Percentiles rank a stretch among this genome's conserved stretches.
Conservation (phyloP, 2,797 vertebrate species). For the Hirundo rustica region DNA sequence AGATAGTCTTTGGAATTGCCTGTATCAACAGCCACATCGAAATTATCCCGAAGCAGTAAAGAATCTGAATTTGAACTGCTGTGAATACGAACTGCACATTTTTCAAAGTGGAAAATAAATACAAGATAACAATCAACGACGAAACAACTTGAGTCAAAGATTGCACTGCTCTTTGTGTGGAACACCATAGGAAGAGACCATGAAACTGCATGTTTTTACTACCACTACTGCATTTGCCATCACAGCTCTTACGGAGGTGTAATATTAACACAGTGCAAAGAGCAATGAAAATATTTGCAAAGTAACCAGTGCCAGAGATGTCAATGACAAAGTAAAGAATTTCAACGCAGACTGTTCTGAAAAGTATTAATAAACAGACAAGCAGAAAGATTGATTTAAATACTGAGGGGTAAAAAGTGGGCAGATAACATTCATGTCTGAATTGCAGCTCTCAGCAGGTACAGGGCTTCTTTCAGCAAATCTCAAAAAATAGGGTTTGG, state of each 20-base stretch:
- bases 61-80: neutral
- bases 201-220: neutral
- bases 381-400: neutral
- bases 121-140: neutral
- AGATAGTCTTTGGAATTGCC: neutral
- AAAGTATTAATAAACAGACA: neutral
- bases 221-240: neutral
- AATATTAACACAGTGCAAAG: neutral
- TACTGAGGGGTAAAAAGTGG: neutral
- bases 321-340: neutral
- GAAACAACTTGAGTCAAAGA: neutral
- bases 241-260: neutral
- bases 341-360: neutral
- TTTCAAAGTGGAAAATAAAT: neutral
- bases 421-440: fast-evolving
- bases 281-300: neutral
- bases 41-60: neutral
- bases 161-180: neutral
- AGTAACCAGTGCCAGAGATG: neutral
- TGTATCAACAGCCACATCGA: neutral
- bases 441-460: neutral
- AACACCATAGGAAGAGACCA: neutral
- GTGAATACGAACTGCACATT: neutral
- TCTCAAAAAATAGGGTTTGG: neutral
- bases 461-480: neutral